Conservation (phyloP, 23 tunicate genomes). For the Oikopleura vanhoeffeni region DNA sequence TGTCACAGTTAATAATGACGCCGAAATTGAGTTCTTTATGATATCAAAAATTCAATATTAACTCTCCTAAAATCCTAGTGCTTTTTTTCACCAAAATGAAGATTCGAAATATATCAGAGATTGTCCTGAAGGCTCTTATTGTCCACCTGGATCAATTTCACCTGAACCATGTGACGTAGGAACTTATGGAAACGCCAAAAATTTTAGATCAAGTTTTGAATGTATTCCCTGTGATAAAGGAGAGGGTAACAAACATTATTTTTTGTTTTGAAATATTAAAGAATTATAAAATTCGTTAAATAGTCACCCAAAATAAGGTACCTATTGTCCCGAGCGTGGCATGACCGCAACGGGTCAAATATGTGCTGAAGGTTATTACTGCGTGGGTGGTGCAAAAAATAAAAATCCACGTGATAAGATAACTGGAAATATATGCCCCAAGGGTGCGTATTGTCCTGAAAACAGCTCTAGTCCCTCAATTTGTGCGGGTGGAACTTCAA, state of each 20-base stretch:
- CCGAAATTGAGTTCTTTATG: not conserved
- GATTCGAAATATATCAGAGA: not conserved
- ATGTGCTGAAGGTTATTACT: conserved; percentile 49
- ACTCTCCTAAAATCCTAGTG: too few relatives aligned
- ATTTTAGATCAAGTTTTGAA: conserved; percentile 19
- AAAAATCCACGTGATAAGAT: conserved; percentile 25
- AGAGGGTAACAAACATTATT: too few relatives aligned
- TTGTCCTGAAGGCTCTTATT: not conserved
- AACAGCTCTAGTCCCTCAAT: conserved; percentile 33
- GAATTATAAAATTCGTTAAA: too few relatives aligned
- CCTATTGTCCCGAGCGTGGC: conserved; percentile 30
- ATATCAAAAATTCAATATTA: not conserved
- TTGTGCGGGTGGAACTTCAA: conserved; percentile 29
- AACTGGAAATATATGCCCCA: conserved; percentile 31
- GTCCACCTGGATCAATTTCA: not conserved
- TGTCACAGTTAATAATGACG: too few relatives aligned
- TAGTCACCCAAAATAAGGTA: too few relatives aligned
- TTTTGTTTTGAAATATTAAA: too few relatives aligned
- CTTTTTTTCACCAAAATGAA: too few relatives aligned
- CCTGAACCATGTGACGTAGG: conserved; percentile 44
- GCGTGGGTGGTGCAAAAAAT: conserved; percentile 37
- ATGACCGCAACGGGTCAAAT: conserved; percentile 31
- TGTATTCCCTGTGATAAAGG: conserved; percentile 51
- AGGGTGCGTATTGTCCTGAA: conserved; percentile 36
- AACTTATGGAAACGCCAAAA: conserved; percentile 45